A percentile compares a stretch with the other conserved stretches of the same genome.
These are phyloP conservation scores for Geodia barretti DNA, from an alignment of 37 sponge, comb jelly and placozoan genomes.

Conservation along the genomic window DNA sequence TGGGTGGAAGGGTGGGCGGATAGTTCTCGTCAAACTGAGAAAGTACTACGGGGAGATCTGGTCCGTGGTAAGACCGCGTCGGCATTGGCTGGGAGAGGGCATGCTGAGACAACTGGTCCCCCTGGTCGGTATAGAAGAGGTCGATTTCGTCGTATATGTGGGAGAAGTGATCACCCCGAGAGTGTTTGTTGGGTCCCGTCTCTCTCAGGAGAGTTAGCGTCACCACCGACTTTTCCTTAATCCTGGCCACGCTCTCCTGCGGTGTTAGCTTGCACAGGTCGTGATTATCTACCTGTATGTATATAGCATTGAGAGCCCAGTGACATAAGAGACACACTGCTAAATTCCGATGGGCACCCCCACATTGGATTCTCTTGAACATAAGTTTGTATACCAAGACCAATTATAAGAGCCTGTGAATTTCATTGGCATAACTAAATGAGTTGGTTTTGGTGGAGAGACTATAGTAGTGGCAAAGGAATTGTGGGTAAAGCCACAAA, in stretches of 20 bases:
- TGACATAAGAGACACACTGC: too few relatives aligned
- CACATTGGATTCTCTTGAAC: too few relatives aligned
- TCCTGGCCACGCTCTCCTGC: conserved; percentile 58
- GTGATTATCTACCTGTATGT: conserved; percentile 49
- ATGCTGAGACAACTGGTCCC: conserved; percentile 31
- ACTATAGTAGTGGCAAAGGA: too few relatives aligned
- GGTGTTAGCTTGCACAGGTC: conserved; percentile 33
- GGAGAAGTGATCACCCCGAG: neutral
- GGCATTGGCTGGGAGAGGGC: conserved; percentile 30
- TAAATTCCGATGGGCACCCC: too few relatives aligned
- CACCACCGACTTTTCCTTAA: conserved; percentile 56
- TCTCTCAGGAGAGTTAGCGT: conserved; percentile 47
- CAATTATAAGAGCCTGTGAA: too few relatives aligned
- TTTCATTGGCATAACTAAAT: too few relatives aligned
- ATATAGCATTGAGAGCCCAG: too few relatives aligned
- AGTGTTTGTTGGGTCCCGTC: neutral
- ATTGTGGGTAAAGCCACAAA: too few relatives aligned
- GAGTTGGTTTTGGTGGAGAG: too few relatives aligned
- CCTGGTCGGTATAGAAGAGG: conserved; percentile 45
- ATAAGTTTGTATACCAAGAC: too few relatives aligned
- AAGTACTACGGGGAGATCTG: too few relatives aligned
- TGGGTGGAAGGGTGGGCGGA: neutral
- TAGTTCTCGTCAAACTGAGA: conserved; percentile 41
- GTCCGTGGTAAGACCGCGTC: too few relatives aligned
- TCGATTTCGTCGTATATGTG: conserved; percentile 63